Conservation (phyloP, 2,113 vertebrate genomes). For the Gorilla gorilla region DNA sequence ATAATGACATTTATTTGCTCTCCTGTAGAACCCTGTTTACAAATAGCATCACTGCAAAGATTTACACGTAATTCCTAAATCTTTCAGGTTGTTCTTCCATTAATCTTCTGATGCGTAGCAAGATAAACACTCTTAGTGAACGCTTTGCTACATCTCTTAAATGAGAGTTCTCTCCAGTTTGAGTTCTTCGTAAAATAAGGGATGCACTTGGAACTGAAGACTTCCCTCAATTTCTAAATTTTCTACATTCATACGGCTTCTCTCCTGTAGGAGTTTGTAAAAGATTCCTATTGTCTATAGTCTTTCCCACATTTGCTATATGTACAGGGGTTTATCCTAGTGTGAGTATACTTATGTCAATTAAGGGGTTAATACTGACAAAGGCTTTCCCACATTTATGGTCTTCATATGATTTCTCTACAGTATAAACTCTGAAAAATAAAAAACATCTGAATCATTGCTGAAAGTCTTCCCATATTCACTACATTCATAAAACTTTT, state of each 20-base stretch:
- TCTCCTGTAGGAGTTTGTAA: neutral
- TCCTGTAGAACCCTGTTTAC: neutral
- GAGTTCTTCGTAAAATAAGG: constrained; percentile 72
- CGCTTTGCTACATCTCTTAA: constrained; percentile 16
- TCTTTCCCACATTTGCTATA: neutral
- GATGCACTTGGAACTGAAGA: constrained; percentile 76
- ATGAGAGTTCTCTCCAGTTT: constrained; percentile 70
- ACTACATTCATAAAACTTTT: neutral
- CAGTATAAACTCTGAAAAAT: neutral
- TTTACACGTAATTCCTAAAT: constrained; percentile 6
- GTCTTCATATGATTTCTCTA: neutral
- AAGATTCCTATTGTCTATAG: neutral
- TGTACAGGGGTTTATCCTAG: neutral
- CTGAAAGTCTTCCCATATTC: neutral
- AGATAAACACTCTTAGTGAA: constrained; percentile 25
- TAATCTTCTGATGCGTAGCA: neutral
- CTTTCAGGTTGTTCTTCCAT: constrained; percentile 5
- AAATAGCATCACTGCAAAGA: neutral
- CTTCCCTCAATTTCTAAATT: constrained; percentile 81
- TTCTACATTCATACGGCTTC: constrained; percentile 77
- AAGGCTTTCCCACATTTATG: neutral
- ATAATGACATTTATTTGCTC: neutral
- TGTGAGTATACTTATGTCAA: neutral
- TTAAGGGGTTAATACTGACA: constrained; percentile 29
- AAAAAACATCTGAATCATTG: neutral